Evolutionary conservation across 2,888 invertebrate species (phyloP).

Genomic region (Lasioglossum zephyrum): DNA sequence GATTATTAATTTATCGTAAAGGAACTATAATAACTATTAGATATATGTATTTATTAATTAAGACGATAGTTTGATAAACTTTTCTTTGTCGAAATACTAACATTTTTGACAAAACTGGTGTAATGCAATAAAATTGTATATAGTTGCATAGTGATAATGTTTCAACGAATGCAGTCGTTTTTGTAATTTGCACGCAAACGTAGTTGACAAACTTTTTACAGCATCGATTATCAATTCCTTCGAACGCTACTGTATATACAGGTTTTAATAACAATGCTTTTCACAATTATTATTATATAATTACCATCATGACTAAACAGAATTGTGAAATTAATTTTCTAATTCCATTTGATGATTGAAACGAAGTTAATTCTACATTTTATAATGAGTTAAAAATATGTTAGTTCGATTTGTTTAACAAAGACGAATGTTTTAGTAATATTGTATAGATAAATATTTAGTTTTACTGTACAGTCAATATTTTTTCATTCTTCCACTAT

Average conservation of each 20-base stretch:
- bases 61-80: too few species aligned
- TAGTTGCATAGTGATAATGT: conserved; percentile 27
- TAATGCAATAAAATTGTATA: neutral
- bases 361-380: neutral
- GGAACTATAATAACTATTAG: too few species aligned
- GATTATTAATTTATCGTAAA: too few species aligned
- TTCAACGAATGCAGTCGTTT: neutral
- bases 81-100: too few species aligned
- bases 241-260: conserved; percentile 15
- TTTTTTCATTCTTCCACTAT: neutral
- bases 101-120: too few species aligned
- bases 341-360: neutral
- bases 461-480: neutral
- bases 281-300: conserved; percentile 3
- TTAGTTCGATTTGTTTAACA: neutral
- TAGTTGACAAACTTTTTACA: neutral
- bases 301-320: neutral
- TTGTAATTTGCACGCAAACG: too few species aligned
- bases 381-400: neutral
- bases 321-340: neutral
- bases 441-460: neutral
- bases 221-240: conserved; percentile 5
- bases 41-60: too few species aligned
- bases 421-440: neutral
- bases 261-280: conserved; percentile 13